Conservation (phyloP, 2,888 invertebrate genomes). For the Byasa hedistus region DNA sequence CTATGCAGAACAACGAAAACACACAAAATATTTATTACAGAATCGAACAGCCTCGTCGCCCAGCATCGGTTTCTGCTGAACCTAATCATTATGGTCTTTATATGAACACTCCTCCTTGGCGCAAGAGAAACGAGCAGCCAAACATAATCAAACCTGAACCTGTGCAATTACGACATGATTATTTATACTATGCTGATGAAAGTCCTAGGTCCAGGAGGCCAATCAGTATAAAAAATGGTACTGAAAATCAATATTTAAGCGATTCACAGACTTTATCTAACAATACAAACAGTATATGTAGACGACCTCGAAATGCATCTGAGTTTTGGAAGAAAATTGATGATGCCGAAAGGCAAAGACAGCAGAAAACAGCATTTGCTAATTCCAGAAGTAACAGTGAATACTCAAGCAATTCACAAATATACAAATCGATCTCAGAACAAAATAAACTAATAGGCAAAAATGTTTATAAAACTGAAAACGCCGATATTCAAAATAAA, state of each 20-base stretch:
- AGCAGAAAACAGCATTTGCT: constrained; percentile 58
- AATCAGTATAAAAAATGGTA: constrained; percentile 81
- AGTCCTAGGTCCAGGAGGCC: constrained; percentile 86
- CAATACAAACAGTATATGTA: constrained; percentile 54
- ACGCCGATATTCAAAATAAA: constrained; percentile 54
- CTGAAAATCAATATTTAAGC: constrained; percentile 72
- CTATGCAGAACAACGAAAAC: constrained; percentile 74
- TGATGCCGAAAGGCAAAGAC: constrained; percentile 67
- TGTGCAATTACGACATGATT: constrained; percentile 71
- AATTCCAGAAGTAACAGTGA: constrained; percentile 66
- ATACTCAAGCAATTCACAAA: constrained; percentile 51
- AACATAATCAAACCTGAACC: constrained; percentile 65
- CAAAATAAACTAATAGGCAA: constrained; percentile 34
- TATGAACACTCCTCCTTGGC: constrained; percentile 66
- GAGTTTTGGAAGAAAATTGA: constrained; percentile 84
- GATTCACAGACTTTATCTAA: constrained; percentile 70
- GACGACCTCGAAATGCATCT: constrained; percentile 75
- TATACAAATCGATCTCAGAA: constrained; percentile 43
- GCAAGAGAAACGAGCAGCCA: constrained; percentile 55
- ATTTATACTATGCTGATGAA: constrained; percentile 85
- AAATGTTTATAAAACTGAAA: constrained; percentile 42
- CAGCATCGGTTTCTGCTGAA: constrained; percentile 74
- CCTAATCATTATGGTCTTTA: constrained; percentile 72
- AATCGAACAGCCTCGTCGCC: constrained; percentile 68
- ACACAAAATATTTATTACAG: constrained; percentile 54